Evolutionary conservation across 2,888 invertebrate genomes (phyloP).

Genomic region (Noctua fimbriata): DNA sequence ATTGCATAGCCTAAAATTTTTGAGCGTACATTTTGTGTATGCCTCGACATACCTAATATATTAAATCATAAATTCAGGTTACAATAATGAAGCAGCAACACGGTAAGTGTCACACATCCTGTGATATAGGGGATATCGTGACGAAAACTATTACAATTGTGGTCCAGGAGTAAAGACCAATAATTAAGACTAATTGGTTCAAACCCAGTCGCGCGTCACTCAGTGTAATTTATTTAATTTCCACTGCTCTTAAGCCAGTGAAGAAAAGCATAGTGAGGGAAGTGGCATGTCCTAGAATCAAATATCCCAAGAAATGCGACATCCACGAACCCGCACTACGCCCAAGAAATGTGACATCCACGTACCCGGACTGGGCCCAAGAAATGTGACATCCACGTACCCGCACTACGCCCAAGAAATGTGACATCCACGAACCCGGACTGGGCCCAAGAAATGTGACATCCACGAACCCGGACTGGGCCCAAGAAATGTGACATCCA

Average conservation of each 20-base stretch:
- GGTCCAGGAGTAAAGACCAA: background rate
- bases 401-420: too few relatives aligned
- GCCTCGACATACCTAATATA: background rate
- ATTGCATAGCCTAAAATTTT: background rate
- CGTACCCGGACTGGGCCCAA: too few relatives aligned
- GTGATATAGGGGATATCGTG: background rate
- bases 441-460: too few relatives aligned
- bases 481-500: too few relatives aligned
- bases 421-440: too few relatives aligned
- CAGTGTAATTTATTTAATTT: background rate
- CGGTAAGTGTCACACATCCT: background rate
- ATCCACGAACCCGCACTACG: too few relatives aligned
- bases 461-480: too few relatives aligned
- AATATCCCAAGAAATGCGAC: background rate
- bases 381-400: too few relatives aligned
- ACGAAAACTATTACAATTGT: background rate
- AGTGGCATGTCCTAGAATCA: background rate
- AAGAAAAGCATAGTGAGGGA: background rate
- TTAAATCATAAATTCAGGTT: slow-evolving; percentile 3
- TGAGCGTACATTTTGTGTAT: background rate
- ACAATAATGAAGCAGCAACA: slow-evolving; percentile 1
- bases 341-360: too few relatives aligned
- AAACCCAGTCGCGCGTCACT: background rate
- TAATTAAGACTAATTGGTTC: background rate
- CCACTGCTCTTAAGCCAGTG: background rate